Evolutionary conservation across 2,797 vertebrate species (phyloP).

Genomic region (Melanotaenia maccullochi): DNA sequence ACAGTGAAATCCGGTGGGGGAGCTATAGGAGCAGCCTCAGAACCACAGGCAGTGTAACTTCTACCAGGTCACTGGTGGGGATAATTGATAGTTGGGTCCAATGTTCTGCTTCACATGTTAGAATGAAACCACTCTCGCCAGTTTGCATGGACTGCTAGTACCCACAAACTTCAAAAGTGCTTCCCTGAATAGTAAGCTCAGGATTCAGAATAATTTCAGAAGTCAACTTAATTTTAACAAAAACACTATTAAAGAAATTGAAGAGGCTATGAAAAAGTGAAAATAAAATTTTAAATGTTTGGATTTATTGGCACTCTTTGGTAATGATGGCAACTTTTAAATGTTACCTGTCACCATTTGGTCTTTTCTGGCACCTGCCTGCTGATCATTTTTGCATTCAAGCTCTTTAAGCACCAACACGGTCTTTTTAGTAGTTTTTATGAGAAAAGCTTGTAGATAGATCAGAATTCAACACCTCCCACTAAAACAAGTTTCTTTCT

Average conservation of each 20-base stretch:
- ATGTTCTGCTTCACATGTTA: conserved; percentile 43
- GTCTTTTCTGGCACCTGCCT: background rate
- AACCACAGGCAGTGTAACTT: conserved; percentile 38
- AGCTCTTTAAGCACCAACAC: too few relatives aligned
- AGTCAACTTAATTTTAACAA: background rate
- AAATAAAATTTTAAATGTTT: background rate
- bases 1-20: conserved; percentile 8
- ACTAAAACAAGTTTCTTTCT: too few relatives aligned
- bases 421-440: too few relatives aligned
- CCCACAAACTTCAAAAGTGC: conserved; percentile 2
- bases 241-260: background rate
- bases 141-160: conserved; percentile 12
- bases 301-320: too few relatives aligned
- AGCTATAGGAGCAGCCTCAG: conserved; percentile 31
- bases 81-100: conserved; percentile 71
- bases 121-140: conserved; percentile 28
- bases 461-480: too few relatives aligned
- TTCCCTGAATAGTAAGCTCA: background rate
- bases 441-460: too few relatives aligned
- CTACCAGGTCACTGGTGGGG: conserved; percentile 63
- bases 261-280: background rate
- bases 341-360: background rate
- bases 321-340: background rate
- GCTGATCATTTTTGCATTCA: background rate
- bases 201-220: background rate